Percentiles rank a stretch among this genome's conserved stretches.
Conservation (phyloP, 2,113 vertebrate genomes). For the Oceanodroma tethys region DNA sequence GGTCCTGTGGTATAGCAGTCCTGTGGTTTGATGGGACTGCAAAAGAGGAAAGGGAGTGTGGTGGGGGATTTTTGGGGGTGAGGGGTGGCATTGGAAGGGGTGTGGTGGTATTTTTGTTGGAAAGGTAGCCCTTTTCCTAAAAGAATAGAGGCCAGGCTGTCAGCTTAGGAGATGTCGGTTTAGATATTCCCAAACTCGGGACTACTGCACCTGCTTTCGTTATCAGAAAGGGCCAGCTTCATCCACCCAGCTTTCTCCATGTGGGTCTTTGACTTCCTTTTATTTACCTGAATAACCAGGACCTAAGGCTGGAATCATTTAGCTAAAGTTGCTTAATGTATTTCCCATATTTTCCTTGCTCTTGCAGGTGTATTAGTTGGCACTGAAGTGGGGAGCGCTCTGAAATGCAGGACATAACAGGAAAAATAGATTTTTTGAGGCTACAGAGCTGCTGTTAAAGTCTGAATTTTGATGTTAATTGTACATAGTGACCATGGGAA, state of each 20-base stretch:
- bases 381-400: not conserved
- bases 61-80: not conserved
- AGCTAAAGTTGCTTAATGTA: not conserved
- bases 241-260: not conserved
- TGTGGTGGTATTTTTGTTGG: not conserved
- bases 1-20: not conserved
- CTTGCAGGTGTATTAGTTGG: not conserved
- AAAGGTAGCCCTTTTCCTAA: not conserved
- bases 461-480: not conserved
- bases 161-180: not conserved
- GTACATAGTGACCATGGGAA: not conserved
- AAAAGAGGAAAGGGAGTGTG: not conserved
- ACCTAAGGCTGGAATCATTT: not conserved
- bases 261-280: not conserved
- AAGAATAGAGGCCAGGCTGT: not conserved
- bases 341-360: not conserved
- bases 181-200: not conserved
- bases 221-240: not conserved
- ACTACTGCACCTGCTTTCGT: not conserved
- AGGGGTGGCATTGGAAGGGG: not conserved
- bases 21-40: not conserved
- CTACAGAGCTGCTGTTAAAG: not conserved
- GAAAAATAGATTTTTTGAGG: not conserved
- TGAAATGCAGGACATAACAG: not conserved
- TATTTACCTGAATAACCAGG: not conserved